Percentiles rank a stretch among this genome's conserved stretches.
These are phyloP conservation scores for Centropus unirufus DNA, from an alignment of 2,113 vertebrate genomes.

Conservation along the genomic window DNA sequence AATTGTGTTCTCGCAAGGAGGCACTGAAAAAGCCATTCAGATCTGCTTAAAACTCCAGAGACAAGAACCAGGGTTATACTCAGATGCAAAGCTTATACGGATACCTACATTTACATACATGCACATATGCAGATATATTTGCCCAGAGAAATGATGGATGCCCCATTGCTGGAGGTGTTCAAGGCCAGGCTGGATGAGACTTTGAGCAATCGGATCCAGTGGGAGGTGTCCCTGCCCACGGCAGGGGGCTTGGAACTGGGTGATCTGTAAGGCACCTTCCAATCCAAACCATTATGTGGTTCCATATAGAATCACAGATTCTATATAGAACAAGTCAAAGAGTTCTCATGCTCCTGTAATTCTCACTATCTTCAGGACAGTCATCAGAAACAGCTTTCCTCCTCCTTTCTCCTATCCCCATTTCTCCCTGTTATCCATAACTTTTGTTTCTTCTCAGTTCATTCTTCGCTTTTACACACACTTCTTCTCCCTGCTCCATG, in stretches of 20 bases:
- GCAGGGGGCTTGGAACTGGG: too few species aligned
- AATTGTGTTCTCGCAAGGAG: not conserved
- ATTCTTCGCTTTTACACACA: not conserved
- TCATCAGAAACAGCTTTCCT: not conserved
- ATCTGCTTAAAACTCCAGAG: not conserved
- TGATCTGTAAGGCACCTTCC: too few species aligned
- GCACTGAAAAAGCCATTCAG: not conserved
- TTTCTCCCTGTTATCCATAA: fast-evolving
- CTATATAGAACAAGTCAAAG: not conserved
- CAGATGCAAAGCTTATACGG: not conserved
- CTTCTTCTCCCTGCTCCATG: not conserved
- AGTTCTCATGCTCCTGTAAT: not conserved
- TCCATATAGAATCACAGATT: too few species aligned
- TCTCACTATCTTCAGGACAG: too few species aligned
- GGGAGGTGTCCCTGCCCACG: too few species aligned
- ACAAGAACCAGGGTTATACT: not conserved
- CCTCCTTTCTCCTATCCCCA: not conserved
- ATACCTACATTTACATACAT: not conserved
- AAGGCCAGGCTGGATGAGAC: too few species aligned
- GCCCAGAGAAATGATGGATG: too few species aligned
- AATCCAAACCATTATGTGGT: too few species aligned
- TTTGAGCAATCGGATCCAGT: too few species aligned
- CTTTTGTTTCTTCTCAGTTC: not conserved
- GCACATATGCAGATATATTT: fast-evolving
- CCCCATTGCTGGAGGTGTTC: too few species aligned